Evolutionary conservation across 2,113 vertebrate genomes (phyloP).

Genomic region (Paracanthobrama guichenoti): DNA sequence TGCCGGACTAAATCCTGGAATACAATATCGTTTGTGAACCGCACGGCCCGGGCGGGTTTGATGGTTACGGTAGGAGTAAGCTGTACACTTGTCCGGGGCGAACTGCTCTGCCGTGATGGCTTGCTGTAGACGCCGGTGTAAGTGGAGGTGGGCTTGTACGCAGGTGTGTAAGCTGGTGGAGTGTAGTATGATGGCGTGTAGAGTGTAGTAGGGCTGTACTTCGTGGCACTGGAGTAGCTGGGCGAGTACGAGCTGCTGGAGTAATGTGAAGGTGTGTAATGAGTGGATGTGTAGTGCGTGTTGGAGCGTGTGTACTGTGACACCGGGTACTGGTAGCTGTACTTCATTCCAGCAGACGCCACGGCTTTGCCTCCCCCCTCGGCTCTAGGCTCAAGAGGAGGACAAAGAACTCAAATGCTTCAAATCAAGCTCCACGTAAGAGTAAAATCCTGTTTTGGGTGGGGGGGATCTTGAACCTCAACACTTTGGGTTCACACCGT

Average conservation of each 20-base stretch:
- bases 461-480: neutral
- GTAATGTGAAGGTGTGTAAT: constrained; percentile 63
- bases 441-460: constrained; percentile 45
- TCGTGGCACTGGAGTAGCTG: constrained; percentile 45
- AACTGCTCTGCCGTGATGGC: constrained; percentile 57
- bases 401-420: constrained; percentile 6
- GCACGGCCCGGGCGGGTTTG: constrained; percentile 78
- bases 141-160: constrained; percentile 63
- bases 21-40: constrained; percentile 88
- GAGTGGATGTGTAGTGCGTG: constrained; percentile 62
- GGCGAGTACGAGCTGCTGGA: constrained; percentile 52
- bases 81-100: constrained; percentile 50
- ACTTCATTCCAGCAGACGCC: constrained; percentile 79
- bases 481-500: constrained; percentile 11
- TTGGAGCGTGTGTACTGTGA: constrained; percentile 67
- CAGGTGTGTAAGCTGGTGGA: constrained; percentile 58
- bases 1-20: constrained; percentile 91
- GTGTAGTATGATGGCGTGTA: constrained; percentile 43
- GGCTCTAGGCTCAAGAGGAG: constrained; percentile 41
- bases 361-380: constrained; percentile 49
- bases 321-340: constrained; percentile 70
- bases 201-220: constrained; percentile 57
- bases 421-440: constrained; percentile 48
- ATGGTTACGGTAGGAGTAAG: constrained; percentile 49
- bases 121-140: constrained; percentile 66